These are phyloP conservation scores for Leptopilina drosophilae DNA, from an alignment of 2,888 invertebrate genomes.

Conservation along the genomic window DNA sequence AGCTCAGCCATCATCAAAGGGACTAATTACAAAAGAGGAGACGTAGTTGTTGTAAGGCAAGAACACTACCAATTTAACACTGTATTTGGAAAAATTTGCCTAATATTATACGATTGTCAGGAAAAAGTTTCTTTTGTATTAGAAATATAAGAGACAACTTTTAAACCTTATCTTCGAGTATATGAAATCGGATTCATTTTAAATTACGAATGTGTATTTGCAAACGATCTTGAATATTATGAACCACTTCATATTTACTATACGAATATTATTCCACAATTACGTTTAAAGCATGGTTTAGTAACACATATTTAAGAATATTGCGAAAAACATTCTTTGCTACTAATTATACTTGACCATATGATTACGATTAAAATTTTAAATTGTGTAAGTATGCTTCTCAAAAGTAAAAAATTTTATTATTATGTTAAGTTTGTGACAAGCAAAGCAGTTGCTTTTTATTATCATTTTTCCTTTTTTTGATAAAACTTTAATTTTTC, in stretches of 20 bases:
- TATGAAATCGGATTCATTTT: not conserved
- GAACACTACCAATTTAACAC: constrained; percentile 7
- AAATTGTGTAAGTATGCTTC: too few relatives aligned
- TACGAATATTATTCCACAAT: not conserved
- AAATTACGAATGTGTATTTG: not conserved
- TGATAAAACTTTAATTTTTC: not conserved
- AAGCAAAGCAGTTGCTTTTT: too few relatives aligned
- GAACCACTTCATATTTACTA: constrained; percentile 1
- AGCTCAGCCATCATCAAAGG: not conserved
- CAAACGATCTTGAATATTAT: not conserved
- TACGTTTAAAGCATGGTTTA: too few relatives aligned
- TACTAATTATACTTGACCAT: too few relatives aligned
- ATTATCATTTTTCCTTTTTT: too few relatives aligned
- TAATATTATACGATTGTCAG: constrained; percentile 20
- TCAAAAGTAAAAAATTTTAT: too few relatives aligned
- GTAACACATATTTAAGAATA: too few relatives aligned
- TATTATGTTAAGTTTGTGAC: too few relatives aligned
- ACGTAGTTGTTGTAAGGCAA: not conserved
- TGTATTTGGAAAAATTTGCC: constrained; percentile 6
- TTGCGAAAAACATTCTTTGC: too few relatives aligned
- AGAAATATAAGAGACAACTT: not conserved
- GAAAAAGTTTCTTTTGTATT: not conserved
- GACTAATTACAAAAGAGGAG: constrained; percentile 29
- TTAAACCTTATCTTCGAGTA: not conserved
- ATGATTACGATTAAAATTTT: too few relatives aligned